Evolutionary conservation across 2,113 vertebrate species (phyloP), one percentile per base, ranked within the genome.

Genomic region (Apeltes quadracus): DNA sequence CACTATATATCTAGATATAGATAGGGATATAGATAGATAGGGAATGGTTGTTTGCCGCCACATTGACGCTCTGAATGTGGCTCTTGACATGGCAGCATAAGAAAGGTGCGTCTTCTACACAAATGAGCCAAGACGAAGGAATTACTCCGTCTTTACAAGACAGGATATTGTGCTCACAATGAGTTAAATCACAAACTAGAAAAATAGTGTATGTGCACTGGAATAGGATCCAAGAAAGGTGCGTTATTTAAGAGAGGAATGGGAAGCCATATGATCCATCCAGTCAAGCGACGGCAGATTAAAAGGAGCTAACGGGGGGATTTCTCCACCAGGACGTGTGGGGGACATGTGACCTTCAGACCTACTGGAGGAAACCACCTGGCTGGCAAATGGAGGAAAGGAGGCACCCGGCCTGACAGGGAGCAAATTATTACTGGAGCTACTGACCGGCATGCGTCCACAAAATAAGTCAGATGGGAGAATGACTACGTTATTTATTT

Each of bases 341-440:
- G 50, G 71, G 62, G 61, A n/a, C 34, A 56, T 32, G 51, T 25
- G 36, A 54, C 48, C 41, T 43, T 22, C 32, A 25, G 69, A 20
- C 18, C 22, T 34, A 38, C 32, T 0, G 3, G 27, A 36, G 59
- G 59, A 50, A 14, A 7, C 46, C 44, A 12, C 39, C 29, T 61
- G n/a, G 14, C 15, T 8, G 29, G n/a, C n/a, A 48, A 20, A 64
- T 38, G 38, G 55, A 72, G 75, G 75, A 67, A 46, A 41, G 76
- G 63, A 50, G 41, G 50, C n/a, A n/a, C n/a, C n/a, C n/a, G n/a
- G n/a, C n/a, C n/a, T n/a, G n/a, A n/a, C n/a, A n/a, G n/a, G n/a
- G n/a, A n/a, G n/a, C n/a, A n/a, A n/a, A n/a, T n/a, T n/a, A n/a
- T n/a, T n/a, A n/a, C n/a, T n/a, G n/a, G n/a, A n/a, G n/a, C n/a